phyloP scores from a whole-genome alignment of 2,888 invertebrate species.

The Campaea margaritaria region DNA sequence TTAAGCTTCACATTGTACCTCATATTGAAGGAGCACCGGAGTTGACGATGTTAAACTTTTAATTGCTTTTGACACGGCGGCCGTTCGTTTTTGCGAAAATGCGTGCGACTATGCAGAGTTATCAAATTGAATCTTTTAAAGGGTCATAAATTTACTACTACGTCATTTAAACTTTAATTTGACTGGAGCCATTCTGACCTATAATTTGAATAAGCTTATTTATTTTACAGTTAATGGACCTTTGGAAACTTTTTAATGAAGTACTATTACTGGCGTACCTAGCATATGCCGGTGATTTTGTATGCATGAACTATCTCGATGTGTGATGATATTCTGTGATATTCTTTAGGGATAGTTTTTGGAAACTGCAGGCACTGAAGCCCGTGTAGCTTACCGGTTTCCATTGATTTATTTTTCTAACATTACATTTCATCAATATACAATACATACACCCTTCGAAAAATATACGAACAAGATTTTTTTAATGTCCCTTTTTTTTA shows the following conservation, averaged over 20 bases:
- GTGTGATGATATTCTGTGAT: no score
- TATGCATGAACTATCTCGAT: no score
- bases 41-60: conserved; percentile 77
- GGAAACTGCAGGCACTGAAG: no score
- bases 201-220: background rate
- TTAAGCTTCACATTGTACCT: conserved; percentile 5
- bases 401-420: no score
- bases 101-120: conserved; percentile 66
- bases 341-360: no score
- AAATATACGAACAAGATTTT: no score
- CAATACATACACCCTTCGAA: no score
- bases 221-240: conserved; percentile 12
- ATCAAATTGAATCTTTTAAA: conserved; percentile 71
- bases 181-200: conserved; percentile 8
- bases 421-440: no score
- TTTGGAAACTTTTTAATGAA: background rate
- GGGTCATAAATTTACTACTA: conserved; percentile 52
- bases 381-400: no score
- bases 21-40: conserved; percentile 57
- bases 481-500: no score
- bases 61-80: conserved; percentile 79
- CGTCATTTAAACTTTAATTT: conserved; percentile 48
- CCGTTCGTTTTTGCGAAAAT: conserved; percentile 71
- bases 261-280: no score
- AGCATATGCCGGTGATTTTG: no score